Base-by-base conservation (phyloP, 2,113 vertebrate genomes). In the Rhagologus leucostigma region DNA sequence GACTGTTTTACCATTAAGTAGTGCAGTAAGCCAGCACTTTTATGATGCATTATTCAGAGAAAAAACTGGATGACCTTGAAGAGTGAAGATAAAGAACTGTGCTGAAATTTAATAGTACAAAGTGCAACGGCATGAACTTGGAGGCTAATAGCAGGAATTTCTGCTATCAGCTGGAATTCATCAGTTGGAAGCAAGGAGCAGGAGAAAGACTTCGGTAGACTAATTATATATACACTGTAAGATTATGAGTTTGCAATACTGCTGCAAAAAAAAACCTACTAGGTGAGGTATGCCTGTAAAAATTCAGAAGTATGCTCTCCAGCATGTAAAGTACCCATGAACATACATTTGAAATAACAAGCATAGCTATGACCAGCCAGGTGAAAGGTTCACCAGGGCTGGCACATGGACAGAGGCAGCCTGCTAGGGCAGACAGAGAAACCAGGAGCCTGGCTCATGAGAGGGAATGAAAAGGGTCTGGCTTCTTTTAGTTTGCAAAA, bases 101-200 rank as follows among this genome's bases (percentile, higher is more conserved):
- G 22, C 62, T 76, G 65, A 79, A 76, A 90, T 93, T 62, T 70
- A 69, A 77, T 46, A 73, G 41, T 17, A 46, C 16, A 21, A 88
- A 76, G 10, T 46, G 18, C 46, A 88, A 27, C 21, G 35, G 20
- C 50, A 46, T 73, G 46, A 83, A 90, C 39, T 74, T 84, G 26
- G 30, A 49, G n/a, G 16, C 26, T 90, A 83, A 80, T 70, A 69
- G 44, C 42, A 92, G 71, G 59, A 73, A 92, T 86, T 64, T 79
- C 50, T 90, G 32, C 46, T 92, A 39, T 90, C 78, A 94, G 37
- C 37, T 88, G 78, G 62, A 90, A 53, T 49, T 94, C 53, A 56
- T 76, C 87, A 73, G 50, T 2, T 90, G 37, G 46, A 88, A 90
- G 39, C n/a, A 92, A 73, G 30, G 8, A 84, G 27, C 29, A 16